Percentiles rank a stretch among this genome's conserved stretches.
Evolutionary conservation across 2,888 invertebrate genomes (phyloP).

Genomic region (Keiferia lycopersicella): DNA sequence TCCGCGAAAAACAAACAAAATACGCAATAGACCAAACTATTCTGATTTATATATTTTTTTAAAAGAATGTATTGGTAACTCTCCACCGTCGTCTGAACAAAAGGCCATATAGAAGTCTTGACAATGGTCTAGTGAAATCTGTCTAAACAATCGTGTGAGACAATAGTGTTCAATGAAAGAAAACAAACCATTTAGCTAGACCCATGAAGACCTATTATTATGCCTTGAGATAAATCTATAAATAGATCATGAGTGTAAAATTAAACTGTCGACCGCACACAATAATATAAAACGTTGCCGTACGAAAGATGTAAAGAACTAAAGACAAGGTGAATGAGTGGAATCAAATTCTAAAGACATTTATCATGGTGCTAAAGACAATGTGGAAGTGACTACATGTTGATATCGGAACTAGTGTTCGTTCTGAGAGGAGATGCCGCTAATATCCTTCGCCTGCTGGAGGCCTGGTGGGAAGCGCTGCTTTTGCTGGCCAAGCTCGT

Average conservation of each 20-base stretch:
- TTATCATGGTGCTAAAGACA: background rate
- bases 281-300: too few species aligned
- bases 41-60: background rate
- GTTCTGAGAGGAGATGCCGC: slow-evolving; percentile 68
- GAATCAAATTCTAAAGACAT: background rate
- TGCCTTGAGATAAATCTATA: background rate
- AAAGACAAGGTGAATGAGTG: background rate
- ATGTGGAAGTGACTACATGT: slow-evolving; percentile 23
- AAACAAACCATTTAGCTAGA: background rate
- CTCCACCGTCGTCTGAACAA: background rate
- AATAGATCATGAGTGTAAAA: background rate
- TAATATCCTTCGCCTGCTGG: slow-evolving; percentile 70
- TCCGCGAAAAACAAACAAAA: background rate
- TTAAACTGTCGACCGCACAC: too few species aligned
- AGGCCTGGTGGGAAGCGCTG: slow-evolving; percentile 78
- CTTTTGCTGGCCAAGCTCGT: slow-evolving; percentile 74
- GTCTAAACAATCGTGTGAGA: background rate
- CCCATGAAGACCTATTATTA: background rate
- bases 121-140: background rate
- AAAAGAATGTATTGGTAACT: background rate
- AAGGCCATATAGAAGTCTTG: background rate
- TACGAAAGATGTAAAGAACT: too few species aligned
- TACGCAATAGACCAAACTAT: background rate
- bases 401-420: slow-evolving; percentile 51
- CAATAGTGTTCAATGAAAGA: background rate